Evolutionary conservation across 2,888 invertebrate species (phyloP), one percentile per base, ranked within the genome.

Genomic region (Coleophora deauratella): DNA sequence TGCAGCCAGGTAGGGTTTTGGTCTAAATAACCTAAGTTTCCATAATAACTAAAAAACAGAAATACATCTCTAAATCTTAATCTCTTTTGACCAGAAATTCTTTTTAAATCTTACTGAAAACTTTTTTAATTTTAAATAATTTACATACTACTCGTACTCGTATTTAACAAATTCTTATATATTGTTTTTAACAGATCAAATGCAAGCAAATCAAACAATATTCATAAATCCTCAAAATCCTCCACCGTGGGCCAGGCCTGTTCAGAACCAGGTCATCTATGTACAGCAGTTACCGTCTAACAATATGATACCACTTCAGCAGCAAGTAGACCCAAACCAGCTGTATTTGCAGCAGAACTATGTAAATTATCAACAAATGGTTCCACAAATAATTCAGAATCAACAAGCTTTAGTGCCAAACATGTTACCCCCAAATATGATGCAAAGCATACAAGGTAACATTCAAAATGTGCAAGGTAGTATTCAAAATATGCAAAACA

Each of bases 221-320:
- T 63, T 78, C 37, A 67, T 82, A 41, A 82, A 81, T 46, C 72
- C 75, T 2, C 78, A 80, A 48, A 84, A 81, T 35, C 66, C 76
- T 9, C 84, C 84, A 34, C 84, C 84, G 62, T 85, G 84, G 84
- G 36, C 35, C 63, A 55, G 73, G 37, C 53, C 59, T 35, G 50
- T 67, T 1, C 76, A 72, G 43, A 79, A 73, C 52, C 77, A 68
- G 47, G 66, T 82, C 6, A 62, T 80, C 14, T 84, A 82, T 54
- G 69, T 84, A 27, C 82, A 79, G 43, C 79, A 81, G 32, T 46
- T 76, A 47, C 50, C 51, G 38, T 66, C 72, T 54, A 72, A 67
- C 60, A 75, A 73, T 33, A 68, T 72, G 21, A 54, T 73, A 37
- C 66, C 66, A 0, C 53, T 67, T n/a, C 77, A 67, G 43, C 77